A percentile compares a stretch with the other conserved stretches of the same genome.
These are phyloP conservation scores for Notarius quadriscutis DNA, from an alignment of 2,113 vertebrate genomes.

Conservation along the genomic window DNA sequence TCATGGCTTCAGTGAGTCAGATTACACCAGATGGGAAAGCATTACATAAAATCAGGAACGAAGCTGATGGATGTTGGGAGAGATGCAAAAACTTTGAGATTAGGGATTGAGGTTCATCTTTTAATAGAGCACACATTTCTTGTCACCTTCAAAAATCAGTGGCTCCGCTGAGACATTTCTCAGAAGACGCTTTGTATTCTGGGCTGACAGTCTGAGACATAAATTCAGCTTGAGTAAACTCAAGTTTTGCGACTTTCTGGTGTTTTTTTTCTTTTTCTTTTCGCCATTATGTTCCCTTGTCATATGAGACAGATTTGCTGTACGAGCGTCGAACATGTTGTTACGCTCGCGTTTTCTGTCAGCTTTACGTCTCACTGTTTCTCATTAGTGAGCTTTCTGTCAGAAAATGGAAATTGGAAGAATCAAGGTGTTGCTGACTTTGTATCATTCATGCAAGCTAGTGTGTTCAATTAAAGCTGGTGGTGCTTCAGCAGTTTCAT, in stretches of 20 bases:
- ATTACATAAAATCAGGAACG: not conserved
- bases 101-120: not conserved
- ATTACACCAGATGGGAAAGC: not conserved
- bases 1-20: constrained; percentile 17
- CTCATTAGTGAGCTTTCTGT: constrained; percentile 29
- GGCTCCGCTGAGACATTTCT: not conserved
- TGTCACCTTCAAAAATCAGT: not conserved
- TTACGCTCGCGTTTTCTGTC: constrained; percentile 6
- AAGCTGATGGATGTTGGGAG: constrained; percentile 26
- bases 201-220: not conserved
- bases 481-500: not conserved
- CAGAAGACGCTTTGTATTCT: not conserved
- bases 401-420: constrained; percentile 38
- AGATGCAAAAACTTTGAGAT: not conserved
- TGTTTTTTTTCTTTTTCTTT: not conserved
- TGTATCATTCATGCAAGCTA: not conserved
- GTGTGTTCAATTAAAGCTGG: not conserved
- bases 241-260: not conserved
- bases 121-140: not conserved
- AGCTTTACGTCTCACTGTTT: constrained; percentile 39
- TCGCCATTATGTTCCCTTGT: not conserved
- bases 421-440: constrained; percentile 15
- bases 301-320: not conserved
- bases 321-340: constrained; percentile 16
- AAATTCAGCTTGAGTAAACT: not conserved